Percentiles rank a stretch among this genome's conserved stretches.
Conservation (phyloP, 2,797 vertebrate species). For the Epinephelus awoara region DNA sequence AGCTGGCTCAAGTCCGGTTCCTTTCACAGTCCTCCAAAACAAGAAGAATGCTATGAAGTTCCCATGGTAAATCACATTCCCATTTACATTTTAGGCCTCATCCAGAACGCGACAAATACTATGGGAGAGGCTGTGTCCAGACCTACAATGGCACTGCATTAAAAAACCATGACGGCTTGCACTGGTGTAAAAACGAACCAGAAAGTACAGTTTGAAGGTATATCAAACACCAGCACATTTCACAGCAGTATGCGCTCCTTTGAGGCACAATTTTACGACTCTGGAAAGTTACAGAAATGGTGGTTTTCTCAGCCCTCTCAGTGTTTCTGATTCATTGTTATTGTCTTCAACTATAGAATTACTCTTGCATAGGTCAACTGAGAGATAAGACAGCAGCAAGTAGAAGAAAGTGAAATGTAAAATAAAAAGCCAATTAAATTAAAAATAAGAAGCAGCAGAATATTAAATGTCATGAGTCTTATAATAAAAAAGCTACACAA, state of each 20-base stretch:
- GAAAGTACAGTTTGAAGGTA: slow-evolving; percentile 5
- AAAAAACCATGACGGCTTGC: slow-evolving; percentile 53
- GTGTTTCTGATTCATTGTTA: background rate
- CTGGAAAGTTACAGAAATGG: background rate
- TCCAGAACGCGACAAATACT: slow-evolving; percentile 53
- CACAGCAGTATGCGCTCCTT: background rate
- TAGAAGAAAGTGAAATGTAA: background rate
- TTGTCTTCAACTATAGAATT: background rate
- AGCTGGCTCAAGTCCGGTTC: slow-evolving; percentile 67
- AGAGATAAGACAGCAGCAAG: background rate
- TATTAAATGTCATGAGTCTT: background rate
- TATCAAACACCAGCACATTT: slow-evolving; percentile 17
- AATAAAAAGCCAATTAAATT: background rate
- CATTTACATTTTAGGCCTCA: slow-evolving; percentile 77
- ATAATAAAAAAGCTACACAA: background rate
- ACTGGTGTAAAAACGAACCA: slow-evolving; percentile 29
- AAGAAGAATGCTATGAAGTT: slow-evolving; percentile 74
- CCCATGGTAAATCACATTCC: slow-evolving; percentile 81
- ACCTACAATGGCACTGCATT: slow-evolving; percentile 58
- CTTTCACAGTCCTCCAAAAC: slow-evolving; percentile 74
- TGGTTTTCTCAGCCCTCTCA: background rate
- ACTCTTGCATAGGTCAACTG: background rate
- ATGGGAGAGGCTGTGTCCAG: slow-evolving; percentile 40
- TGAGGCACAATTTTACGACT: background rate
- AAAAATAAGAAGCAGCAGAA: background rate